Conservation (phyloP, 2,888 invertebrate genomes). For the Biston betularia region DNA sequence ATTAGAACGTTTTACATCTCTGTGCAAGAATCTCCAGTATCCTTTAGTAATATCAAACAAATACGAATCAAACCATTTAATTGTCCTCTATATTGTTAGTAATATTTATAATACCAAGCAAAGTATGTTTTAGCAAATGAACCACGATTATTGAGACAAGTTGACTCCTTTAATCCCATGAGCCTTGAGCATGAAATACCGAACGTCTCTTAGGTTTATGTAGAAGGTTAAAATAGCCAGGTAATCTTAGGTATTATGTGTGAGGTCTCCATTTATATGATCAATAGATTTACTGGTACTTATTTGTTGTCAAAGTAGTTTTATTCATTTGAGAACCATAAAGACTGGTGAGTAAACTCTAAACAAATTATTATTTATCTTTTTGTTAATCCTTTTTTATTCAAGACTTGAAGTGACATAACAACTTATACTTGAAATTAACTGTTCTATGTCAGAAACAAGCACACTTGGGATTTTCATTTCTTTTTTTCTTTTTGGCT, state of each 20-base stretch:
- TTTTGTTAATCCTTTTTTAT: not conserved
- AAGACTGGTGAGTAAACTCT: not conserved
- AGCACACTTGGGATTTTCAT: too few species aligned
- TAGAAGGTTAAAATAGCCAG: conserved; percentile 15
- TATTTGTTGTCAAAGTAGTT: not conserved
- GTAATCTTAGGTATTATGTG: conserved; percentile 1
- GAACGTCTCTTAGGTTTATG: conserved; percentile 3
- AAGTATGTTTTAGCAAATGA: conserved; percentile 29
- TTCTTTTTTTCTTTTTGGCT: too few species aligned
- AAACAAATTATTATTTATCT: not conserved
- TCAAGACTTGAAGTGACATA: too few species aligned
- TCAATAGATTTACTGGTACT: not conserved
- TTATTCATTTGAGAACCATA: not conserved
- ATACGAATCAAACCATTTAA: not conserved
- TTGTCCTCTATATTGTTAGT: not conserved
- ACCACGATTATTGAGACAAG: conserved; percentile 20
- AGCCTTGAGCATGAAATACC: conserved; percentile 17
- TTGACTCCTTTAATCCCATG: conserved; percentile 21
- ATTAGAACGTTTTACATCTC: not conserved
- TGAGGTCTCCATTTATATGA: not conserved
- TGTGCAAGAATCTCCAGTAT: not conserved
- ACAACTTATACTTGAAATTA: too few species aligned
- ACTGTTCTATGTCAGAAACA: too few species aligned
- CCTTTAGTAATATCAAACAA: not conserved
- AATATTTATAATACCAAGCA: conserved; percentile 16